Percentiles rank a stretch among this genome's conserved stretches.
These are phyloP conservation scores for Nycticorax nycticorax DNA, from an alignment of 2,113 vertebrate species.

Conservation along the genomic window DNA sequence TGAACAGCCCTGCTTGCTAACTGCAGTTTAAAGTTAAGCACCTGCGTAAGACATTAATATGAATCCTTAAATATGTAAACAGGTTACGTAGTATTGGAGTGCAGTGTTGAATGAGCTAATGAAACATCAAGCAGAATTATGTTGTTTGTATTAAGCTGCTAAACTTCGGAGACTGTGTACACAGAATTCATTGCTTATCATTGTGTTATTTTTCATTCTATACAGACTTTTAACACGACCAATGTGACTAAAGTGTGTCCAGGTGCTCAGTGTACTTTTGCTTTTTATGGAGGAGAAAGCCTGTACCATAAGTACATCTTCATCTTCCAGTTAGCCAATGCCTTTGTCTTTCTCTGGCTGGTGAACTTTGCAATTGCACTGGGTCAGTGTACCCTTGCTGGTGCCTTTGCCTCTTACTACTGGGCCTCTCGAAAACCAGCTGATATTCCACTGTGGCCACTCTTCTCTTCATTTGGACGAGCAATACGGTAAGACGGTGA, in stretches of 20 bases:
- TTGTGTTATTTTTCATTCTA: conserved; percentile 31
- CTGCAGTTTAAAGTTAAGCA: neutral
- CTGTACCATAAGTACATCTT: conserved; percentile 87
- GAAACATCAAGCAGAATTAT: neutral
- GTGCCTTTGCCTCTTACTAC: conserved; percentile 95
- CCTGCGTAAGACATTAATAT: neutral
- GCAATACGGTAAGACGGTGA: conserved; percentile 83
- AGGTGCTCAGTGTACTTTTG: conserved; percentile 88
- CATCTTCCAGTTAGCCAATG: conserved; percentile 88
- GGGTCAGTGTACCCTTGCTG: conserved; percentile 93
- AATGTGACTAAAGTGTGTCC: conserved; percentile 84
- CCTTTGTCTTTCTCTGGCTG: conserved; percentile 93
- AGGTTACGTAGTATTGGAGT: neutral
- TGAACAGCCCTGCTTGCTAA: neutral
- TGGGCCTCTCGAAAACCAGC: conserved; percentile 91
- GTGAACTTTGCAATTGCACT: conserved; percentile 92
- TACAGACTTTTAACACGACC: conserved; percentile 86
- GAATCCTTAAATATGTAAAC: neutral
- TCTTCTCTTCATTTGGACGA: conserved; percentile 89
- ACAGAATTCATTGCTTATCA: neutral
- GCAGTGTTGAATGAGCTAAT: neutral
- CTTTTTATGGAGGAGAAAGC: conserved; percentile 90
- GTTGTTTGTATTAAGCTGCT: neutral
- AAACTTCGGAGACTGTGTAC: neutral
- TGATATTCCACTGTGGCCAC: conserved; percentile 87